Percentiles rank a stretch among this genome's conserved stretches.
phyloP scores from a whole-genome alignment of 2,113 vertebrate species.

The Antennarius striatus region DNA sequence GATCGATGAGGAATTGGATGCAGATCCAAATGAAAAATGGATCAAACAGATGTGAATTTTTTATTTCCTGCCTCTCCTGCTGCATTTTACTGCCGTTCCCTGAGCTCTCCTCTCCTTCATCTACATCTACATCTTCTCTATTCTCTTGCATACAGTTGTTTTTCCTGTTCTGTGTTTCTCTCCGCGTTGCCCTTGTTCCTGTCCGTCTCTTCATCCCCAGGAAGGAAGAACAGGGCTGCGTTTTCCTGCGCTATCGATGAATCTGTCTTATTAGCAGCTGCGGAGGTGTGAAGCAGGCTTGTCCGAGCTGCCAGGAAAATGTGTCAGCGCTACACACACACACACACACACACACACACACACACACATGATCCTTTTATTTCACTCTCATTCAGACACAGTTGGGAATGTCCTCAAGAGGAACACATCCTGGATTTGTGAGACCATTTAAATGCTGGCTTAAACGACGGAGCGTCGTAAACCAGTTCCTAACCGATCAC shows the following conservation, averaged over 20 bases:
- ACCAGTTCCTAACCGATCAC: no score
- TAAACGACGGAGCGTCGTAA: slow-evolving; percentile 10
- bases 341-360: background rate
- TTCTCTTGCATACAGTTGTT: background rate
- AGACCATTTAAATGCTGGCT: no score
- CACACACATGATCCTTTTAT: no score
- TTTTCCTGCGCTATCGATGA: slow-evolving; percentile 41
- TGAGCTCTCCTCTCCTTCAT: background rate
- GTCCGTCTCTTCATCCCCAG: slow-evolving; percentile 6
- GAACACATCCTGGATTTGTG: no score
- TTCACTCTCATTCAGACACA: no score
- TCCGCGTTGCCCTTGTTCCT: background rate
- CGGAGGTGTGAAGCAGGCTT: slow-evolving; percentile 54
- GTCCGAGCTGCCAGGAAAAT: slow-evolving; percentile 17
- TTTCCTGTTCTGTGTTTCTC: background rate
- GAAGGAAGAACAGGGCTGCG: slow-evolving; percentile 23
- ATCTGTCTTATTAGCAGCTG: slow-evolving; percentile 65
- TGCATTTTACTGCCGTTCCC: background rate
- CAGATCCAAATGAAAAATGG: no score
- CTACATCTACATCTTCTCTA: background rate
- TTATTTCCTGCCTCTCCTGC: background rate
- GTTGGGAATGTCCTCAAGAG: no score
- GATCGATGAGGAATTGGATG: no score
- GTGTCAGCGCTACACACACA: slow-evolving; percentile 31
- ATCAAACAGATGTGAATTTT: no score